phyloP scores from a whole-genome alignment of 2,797 vertebrate genomes.

The Manis crassicaudata region DNA sequence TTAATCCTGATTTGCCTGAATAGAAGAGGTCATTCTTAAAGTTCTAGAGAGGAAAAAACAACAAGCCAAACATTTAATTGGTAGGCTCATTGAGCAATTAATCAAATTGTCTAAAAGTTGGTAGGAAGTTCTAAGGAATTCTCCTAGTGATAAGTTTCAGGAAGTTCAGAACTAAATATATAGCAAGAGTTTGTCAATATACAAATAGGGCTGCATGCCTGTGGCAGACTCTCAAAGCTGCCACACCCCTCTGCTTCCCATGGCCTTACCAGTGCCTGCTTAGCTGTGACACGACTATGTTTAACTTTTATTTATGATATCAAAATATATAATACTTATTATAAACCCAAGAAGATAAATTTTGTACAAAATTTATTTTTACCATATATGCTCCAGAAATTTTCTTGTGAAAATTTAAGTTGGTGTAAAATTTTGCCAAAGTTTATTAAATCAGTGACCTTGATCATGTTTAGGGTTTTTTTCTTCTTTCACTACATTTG shows the following conservation, averaged over 20 bases:
- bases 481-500: neutral
- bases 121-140: constrained; percentile 26
- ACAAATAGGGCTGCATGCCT: neutral
- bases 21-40: neutral
- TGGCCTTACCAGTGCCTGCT: neutral
- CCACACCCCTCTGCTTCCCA: neutral
- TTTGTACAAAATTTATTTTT: constrained; percentile 36
- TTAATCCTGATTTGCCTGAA: neutral
- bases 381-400: neutral
- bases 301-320: neutral
- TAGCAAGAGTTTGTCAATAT: neutral
- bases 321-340: neutral
- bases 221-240: neutral
- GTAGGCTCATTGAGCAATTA: constrained; percentile 16
- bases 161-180: neutral
- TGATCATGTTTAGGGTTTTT: neutral
- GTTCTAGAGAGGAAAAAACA: neutral
- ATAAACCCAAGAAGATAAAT: neutral
- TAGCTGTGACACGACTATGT: neutral
- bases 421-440: constrained; percentile 40
- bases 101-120: constrained; percentile 41
- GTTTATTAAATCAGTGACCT: neutral
- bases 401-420: constrained; percentile 40
- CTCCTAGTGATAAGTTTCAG: neutral
- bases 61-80: neutral